Percentiles rank a stretch among this genome's conserved stretches.
These are phyloP conservation scores for Girardia tigrina DNA, from an alignment of 2,888 invertebrate species.

Conservation along the genomic window DNA sequence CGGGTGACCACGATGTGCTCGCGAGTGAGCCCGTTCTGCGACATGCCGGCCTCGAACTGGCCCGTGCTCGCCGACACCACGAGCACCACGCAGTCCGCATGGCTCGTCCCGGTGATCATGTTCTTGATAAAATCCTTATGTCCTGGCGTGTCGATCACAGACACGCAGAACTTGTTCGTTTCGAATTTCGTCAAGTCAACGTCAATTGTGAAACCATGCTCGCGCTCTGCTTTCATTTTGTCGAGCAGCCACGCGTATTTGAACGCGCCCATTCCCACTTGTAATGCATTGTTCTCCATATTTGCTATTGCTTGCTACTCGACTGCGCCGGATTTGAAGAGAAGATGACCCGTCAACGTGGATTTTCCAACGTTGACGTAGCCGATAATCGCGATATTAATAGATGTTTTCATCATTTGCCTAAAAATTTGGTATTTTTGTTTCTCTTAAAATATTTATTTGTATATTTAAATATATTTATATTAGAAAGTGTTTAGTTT, in stretches of 20 bases:
- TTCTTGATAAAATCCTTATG: constrained; percentile 99
- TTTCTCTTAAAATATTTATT: too few species aligned
- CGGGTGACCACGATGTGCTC: constrained; percentile 94
- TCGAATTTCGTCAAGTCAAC: constrained; percentile 98
- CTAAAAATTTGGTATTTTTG: too few species aligned
- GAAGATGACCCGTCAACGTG: constrained; percentile 74
- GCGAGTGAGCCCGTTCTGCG: constrained; percentile 95
- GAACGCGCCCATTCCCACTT: constrained; percentile 97
- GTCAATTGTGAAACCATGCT: constrained; percentile 98
- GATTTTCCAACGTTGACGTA: constrained; percentile 98
- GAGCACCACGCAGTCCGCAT: constrained; percentile 93
- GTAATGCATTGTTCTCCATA: constrained; percentile 89
- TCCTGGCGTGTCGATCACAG: constrained; percentile 98
- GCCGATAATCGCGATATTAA: constrained; percentile 79
- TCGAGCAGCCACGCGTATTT: constrained; percentile 99
- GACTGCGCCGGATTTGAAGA: constrained; percentile 99
- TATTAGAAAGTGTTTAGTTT: too few species aligned
- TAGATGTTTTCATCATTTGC: too few species aligned
- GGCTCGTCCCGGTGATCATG: constrained; percentile 89
- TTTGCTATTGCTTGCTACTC: constrained; percentile 99
- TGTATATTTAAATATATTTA: too few species aligned
- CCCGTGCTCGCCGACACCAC: constrained; percentile 97
- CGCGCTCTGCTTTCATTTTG: constrained; percentile 91
- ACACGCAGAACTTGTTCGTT: constrained; percentile 82
- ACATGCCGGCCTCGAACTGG: constrained; percentile 98